Base-by-base conservation (phyloP, 2,888 invertebrate genomes). In the Gerris lacustris region DNA sequence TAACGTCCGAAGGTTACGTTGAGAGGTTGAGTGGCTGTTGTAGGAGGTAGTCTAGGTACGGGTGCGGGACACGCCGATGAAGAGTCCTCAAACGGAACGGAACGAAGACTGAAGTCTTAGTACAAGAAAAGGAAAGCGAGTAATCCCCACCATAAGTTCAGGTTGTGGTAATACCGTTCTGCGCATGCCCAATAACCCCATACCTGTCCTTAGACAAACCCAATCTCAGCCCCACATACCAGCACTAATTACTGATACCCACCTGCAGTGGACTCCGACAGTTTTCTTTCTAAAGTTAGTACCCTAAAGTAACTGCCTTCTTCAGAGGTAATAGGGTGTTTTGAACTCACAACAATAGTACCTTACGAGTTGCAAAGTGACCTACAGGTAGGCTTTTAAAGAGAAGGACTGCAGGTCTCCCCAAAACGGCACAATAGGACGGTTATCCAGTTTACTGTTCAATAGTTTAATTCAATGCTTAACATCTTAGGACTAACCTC, bases 221-320 rank as follows among this genome's bases (percentile, higher is more conserved):
- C 55, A 55, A 55, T 55, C 55, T 55, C 55, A 55, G 55, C 55
- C 55, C 55, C 55, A 55, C 55, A 55, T 55, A 55, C 55, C 55
- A 55, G 15, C 2, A 55, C 55, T 55, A 55, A 55, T 55, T 55
- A 55, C 15, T 5, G 15, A 11, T 55, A 55, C 31, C 31, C 31
- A 31, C 31, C 31, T 31, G 31, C 31, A 31, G 31, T 31, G 31
- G 31, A 31, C 31, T 31, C 31, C 2, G 1, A 31, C 31, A 31
- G 31, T 31, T 31, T 31, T 31, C 4, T 31, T 31, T 31, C 1
- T 31, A 31, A 31, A 31, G 31, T 31, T 31, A 31, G 31, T 31
- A 31, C 31, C 31, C 31, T 31, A 31, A 31, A 31, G 31, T 31
- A 31, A 31, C 31, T 31, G 31, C 31, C 4, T 31, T 31, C 31